phyloP scores from a whole-genome alignment of 1,140 invertebrate genomes.

The Calycopis cecrops region DNA sequence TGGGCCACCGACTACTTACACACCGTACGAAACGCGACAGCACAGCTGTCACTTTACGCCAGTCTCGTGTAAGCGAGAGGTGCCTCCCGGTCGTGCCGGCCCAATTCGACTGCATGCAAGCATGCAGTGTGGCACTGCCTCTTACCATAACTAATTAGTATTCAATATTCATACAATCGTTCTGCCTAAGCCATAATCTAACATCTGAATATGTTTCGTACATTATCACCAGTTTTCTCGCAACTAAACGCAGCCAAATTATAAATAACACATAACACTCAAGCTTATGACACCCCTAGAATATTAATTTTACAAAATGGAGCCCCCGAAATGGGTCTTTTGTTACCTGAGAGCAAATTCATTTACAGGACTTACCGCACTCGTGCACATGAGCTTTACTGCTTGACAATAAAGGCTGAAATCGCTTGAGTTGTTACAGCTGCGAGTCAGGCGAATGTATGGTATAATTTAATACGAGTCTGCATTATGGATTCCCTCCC shows the following conservation, averaged over 20 bases:
- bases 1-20: no score
- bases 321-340: slow-evolving; percentile 39
- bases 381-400: slow-evolving; percentile 9
- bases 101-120: no score
- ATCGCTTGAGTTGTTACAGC: neutral
- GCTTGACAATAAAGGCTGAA: neutral
- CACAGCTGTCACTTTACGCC: no score
- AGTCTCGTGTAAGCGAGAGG: no score
- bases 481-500: slow-evolving; percentile 4
- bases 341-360: slow-evolving; percentile 49
- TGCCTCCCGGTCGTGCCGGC: no score
- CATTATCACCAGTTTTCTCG: no score
- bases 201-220: no score
- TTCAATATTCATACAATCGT: no score
- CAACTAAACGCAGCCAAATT: neutral
- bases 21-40: no score
- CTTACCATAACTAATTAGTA: no score
- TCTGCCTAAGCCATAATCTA: no score
- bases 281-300: slow-evolving; percentile 22
- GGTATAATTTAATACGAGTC: slow-evolving; percentile 7
- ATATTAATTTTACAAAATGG: slow-evolving; percentile 41
- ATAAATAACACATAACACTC: slow-evolving; percentile 13
- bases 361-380: slow-evolving; percentile 30
- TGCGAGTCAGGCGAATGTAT: slow-evolving; percentile 2
- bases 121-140: no score